Evolutionary conservation across 2,888 invertebrate species (phyloP).

Genomic region (Eupithecia exiguata): DNA sequence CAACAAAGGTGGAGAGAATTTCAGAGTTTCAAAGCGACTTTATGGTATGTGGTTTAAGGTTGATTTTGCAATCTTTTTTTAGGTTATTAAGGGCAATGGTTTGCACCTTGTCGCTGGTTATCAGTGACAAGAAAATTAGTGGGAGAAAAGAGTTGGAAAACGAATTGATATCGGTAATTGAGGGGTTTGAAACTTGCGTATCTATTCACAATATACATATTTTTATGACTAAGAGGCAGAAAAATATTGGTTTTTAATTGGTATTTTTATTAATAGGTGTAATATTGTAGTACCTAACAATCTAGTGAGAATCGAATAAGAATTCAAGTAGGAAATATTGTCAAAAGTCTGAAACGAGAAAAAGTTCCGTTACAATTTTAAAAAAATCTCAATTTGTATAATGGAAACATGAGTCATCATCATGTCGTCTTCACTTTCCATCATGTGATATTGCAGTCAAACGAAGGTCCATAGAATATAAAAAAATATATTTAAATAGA

Average conservation of each 20-base stretch:
- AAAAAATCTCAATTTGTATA: no score
- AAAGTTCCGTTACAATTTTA: neutral
- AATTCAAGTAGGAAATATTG: neutral
- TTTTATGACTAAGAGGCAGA: neutral
- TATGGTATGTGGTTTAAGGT: slow-evolving; percentile 38
- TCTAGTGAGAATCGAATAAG: neutral
- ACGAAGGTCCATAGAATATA: no score
- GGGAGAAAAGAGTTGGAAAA: slow-evolving; percentile 55
- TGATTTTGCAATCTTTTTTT: slow-evolving; percentile 38
- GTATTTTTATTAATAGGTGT: neutral
- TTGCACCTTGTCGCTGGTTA: slow-evolving; percentile 75
- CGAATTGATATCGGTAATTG: slow-evolving; percentile 32
- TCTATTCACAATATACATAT: neutral
- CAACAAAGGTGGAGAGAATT: slow-evolving; percentile 25
- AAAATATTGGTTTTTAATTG: neutral
- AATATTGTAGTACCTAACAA: neutral
- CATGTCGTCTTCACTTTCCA: no score
- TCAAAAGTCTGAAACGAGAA: neutral
- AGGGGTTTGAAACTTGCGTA: slow-evolving; percentile 9
- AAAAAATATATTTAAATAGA: no score
- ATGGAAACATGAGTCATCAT: no score
- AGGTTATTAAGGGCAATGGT: slow-evolving; percentile 73
- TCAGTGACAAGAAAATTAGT: slow-evolving; percentile 71
- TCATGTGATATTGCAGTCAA: no score
- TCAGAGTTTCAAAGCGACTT: slow-evolving; percentile 11